phyloP scores from a whole-genome alignment of 2,113 vertebrate genomes.

The Rallus limicola region DNA sequence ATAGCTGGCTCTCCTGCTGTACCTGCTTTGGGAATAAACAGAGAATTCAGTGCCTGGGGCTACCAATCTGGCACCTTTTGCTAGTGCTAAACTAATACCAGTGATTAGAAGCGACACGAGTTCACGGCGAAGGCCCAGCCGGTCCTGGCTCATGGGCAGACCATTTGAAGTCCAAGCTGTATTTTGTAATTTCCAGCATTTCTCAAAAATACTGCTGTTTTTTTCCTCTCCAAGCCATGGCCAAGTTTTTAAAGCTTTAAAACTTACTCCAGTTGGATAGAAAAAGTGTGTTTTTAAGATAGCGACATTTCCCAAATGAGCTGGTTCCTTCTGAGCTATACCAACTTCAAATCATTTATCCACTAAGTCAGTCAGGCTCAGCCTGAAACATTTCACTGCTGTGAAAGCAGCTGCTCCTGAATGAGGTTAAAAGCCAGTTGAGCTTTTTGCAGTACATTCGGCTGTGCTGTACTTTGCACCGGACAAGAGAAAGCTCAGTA shows the following conservation, averaged over 20 bases:
- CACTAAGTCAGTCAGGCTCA: not conserved
- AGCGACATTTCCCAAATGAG: not conserved
- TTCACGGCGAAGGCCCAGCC: not conserved
- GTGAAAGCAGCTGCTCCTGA: constrained; percentile 55
- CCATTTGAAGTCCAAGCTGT: not conserved
- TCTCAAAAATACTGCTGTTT: constrained; percentile 14
- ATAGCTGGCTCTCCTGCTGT: not conserved
- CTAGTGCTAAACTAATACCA: not conserved
- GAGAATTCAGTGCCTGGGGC: not conserved
- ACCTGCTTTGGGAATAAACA: constrained; percentile 2
- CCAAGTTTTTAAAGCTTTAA: constrained; percentile 38
- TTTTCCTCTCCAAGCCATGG: not conserved
- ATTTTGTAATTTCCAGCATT: constrained; percentile 50
- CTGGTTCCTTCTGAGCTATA: not conserved
- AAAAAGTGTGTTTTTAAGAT: constrained; percentile 20
- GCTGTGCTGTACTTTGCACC: not conserved
- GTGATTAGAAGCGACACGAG: not conserved
- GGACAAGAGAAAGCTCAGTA: not conserved
- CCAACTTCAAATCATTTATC: constrained; percentile 25
- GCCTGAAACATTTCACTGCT: constrained; percentile 57
- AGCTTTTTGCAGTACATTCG: not conserved
- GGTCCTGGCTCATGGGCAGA: not conserved
- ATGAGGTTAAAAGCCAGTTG: constrained; percentile 23
- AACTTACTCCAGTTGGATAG: not conserved
- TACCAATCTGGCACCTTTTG: constrained; percentile 18